Base-by-base conservation (phyloP, 2,888 invertebrate genomes). In the Papilio gigon region DNA sequence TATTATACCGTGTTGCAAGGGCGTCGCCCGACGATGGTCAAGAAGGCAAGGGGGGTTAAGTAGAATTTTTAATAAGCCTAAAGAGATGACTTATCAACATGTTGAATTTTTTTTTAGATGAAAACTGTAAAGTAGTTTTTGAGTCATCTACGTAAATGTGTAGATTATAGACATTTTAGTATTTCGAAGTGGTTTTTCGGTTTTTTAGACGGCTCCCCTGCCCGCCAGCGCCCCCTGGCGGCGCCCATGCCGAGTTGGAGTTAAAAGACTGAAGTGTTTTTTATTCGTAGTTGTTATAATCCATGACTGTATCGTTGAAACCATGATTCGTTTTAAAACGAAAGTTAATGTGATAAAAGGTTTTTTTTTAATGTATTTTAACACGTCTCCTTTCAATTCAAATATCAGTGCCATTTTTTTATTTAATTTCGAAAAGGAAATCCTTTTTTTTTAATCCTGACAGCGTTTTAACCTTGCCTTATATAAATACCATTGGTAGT, bases 261-360 rank as follows among this genome's bases (percentile, higher is more conserved):
- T 84, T 80, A 85, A 86, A 90, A 90, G 90, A 90, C 90, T 90
- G 90, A 90, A 84, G 80, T 84, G 79, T 84, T 85, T 82, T 83
- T 84, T 83, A 82, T 81, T 81, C 74, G 76, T 89, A 88, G 86
- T 78, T 82, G 67, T 86, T 86, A 84, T 81, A 81, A 77, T 86
- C 86, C 87, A 82, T 84, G 83, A 84, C 82, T 85, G 86, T 86
- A 88, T 86, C 73, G 75, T 71, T 79, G 73, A 80, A 83, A 82
- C 84, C 84, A 83, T 85, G 84, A 79, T 50, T 5, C 6, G 9
- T 27, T 14, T 83, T 85, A 87, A 84, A 83, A 80, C 80, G 80
- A 78, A 84, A 84, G 79, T 78, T 76, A 84, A 83, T 90, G 89
- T 90, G 88, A 90, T 90, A 89, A 85, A 83, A 86, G 84, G 79